phyloP scores from a whole-genome alignment of 1,140 invertebrate genomes.

The Physella acuta region DNA sequence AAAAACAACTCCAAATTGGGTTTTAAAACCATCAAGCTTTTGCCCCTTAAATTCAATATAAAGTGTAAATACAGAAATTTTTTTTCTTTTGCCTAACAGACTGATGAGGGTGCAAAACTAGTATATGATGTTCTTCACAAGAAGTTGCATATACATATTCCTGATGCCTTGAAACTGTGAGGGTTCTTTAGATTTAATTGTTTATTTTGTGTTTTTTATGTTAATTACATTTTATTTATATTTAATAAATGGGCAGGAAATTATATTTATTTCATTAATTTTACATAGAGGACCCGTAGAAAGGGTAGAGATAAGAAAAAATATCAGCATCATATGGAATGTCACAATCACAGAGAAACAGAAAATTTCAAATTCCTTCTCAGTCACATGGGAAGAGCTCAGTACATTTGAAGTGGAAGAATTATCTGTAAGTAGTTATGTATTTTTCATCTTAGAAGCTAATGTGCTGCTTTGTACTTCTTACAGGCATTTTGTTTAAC shows the following conservation, averaged over 20 bases:
- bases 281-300: slow-evolving; percentile 15
- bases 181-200: neutral
- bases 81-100: slow-evolving; percentile 1
- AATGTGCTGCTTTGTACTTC: neutral
- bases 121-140: slow-evolving; percentile 19
- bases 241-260: too few relatives aligned
- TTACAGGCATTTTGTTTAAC: too few relatives aligned
- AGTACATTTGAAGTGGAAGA: neutral
- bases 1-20: too few relatives aligned
- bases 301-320: slow-evolving; percentile 15
- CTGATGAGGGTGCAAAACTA: slow-evolving; percentile 4
- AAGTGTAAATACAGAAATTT: too few relatives aligned
- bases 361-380: slow-evolving; percentile 3
- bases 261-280: too few relatives aligned
- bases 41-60: too few relatives aligned
- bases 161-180: slow-evolving; percentile 10
- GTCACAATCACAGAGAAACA: neutral
- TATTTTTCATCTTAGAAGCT: neutral
- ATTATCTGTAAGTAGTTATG: slow-evolving; percentile 10
- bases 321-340: slow-evolving; percentile 23
- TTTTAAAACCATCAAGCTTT: too few relatives aligned
- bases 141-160: slow-evolving; percentile 26
- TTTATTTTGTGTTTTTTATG: too few relatives aligned
- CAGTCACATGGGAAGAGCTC: slow-evolving; percentile 18
- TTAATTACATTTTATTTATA: too few relatives aligned